Conservation (phyloP, 2,797 vertebrate species). For the Microtus agrestis region DNA sequence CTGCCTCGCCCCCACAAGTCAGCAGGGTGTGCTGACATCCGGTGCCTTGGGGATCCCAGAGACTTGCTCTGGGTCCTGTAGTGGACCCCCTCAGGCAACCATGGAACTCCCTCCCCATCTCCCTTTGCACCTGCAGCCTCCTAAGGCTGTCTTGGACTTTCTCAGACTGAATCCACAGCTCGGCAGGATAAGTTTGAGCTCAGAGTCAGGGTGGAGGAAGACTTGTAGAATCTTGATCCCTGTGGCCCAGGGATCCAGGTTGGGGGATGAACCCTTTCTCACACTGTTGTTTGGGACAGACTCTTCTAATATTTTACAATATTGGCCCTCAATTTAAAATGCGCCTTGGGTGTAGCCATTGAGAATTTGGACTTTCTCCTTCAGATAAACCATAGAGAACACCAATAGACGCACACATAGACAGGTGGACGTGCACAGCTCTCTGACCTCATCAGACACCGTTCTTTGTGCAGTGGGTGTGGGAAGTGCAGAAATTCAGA, state of each 20-base stretch:
- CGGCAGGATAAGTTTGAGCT: neutral
- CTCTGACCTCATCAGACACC: neutral
- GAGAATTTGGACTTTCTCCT: neutral
- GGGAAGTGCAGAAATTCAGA: too few species aligned
- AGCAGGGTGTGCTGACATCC: neutral
- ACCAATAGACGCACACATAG: neutral
- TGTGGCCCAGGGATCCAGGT: rapidly evolving
- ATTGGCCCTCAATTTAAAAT: neutral
- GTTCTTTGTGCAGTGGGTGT: too few species aligned
- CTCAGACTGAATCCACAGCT: neutral
- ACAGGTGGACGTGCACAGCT: neutral
- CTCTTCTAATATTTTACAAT: neutral
- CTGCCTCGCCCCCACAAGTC: neutral
- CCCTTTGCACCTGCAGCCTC: neutral
- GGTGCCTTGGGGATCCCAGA: conserved; percentile 2
- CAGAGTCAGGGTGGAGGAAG: neutral
- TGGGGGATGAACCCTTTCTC: neutral
- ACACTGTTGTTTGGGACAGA: rapidly evolving
- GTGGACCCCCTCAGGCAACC: neutral
- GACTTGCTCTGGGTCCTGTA: neutral
- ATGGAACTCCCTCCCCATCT: neutral
- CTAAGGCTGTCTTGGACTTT: neutral
- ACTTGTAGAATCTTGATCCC: neutral
- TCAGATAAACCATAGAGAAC: neutral
- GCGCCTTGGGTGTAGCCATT: neutral